Evolutionary conservation across 2,888 invertebrate species (phyloP).

Genomic region (Euproctis similis): DNA sequence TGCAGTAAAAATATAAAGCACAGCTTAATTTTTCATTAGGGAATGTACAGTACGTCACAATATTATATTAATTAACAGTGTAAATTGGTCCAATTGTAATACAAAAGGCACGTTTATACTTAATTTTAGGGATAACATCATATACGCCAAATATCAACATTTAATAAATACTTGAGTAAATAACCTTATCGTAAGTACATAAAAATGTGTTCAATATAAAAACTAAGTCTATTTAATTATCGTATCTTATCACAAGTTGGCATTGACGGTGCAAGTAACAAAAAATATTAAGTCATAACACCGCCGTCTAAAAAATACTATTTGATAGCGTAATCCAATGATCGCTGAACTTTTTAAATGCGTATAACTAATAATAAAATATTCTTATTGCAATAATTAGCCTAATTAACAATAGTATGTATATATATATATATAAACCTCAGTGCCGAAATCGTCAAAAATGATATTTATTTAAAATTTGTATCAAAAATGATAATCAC

Average conservation of each 20-base stretch:
- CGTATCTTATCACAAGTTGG: slow-evolving; percentile 45
- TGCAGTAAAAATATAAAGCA: slow-evolving; percentile 34
- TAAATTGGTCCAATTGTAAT: slow-evolving; percentile 46
- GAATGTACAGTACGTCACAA: slow-evolving; percentile 71
- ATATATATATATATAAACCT: slow-evolving; percentile 3
- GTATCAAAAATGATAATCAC: slow-evolving; percentile 6
- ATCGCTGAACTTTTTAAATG: background rate
- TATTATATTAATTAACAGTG: slow-evolving; percentile 51
- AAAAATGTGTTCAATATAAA: slow-evolving; percentile 26
- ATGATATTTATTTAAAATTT: no score
- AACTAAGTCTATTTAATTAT: slow-evolving; percentile 29
- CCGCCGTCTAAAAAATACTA: slow-evolving; percentile 4
- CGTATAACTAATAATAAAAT: no score
- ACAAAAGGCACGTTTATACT: slow-evolving; percentile 53
- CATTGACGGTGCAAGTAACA: slow-evolving; percentile 29
- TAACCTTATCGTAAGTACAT: slow-evolving; percentile 50
- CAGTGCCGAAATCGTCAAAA: background rate
- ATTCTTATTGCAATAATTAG: no score
- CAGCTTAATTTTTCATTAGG: slow-evolving; percentile 47
- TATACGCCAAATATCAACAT: slow-evolving; percentile 32
- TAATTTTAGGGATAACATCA: slow-evolving; percentile 24
- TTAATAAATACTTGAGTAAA: slow-evolving; percentile 41
- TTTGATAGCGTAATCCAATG: slow-evolving; percentile 4
- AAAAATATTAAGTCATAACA: slow-evolving; percentile 6
- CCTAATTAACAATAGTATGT: background rate